Evolutionary conservation across 2,113 vertebrate species (phyloP).

Genomic region (Amphiprion percula): DNA sequence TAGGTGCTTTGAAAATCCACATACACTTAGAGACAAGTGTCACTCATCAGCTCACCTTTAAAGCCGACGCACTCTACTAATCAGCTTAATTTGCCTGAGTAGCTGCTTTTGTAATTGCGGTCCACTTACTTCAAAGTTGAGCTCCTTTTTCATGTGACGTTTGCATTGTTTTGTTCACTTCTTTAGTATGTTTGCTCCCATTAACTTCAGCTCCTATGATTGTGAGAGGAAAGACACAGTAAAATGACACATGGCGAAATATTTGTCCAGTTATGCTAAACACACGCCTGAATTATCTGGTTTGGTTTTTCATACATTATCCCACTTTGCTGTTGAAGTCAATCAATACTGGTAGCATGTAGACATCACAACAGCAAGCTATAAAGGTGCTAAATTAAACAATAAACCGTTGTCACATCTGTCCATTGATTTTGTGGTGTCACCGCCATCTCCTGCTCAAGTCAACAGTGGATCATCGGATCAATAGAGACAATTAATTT

Average conservation of each 20-base stretch:
- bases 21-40: too few species aligned
- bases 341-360: not conserved
- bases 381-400: constrained; percentile 30
- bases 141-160: constrained; percentile 3
- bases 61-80: constrained; percentile 19
- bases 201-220: not conserved
- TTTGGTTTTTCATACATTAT: too few species aligned
- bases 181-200: constrained; percentile 7
- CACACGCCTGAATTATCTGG: too few species aligned
- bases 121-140: constrained; percentile 9
- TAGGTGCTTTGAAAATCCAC: too few species aligned
- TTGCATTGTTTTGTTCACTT: constrained; percentile 11
- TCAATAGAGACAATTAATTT: constrained; percentile 43
- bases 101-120: constrained; percentile 11
- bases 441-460: not conserved
- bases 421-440: constrained; percentile 26
- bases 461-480: constrained; percentile 20
- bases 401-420: constrained; percentile 28
- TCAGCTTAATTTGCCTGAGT: not conserved
- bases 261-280: too few species aligned
- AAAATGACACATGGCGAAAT: not conserved
- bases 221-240: constrained; percentile 7
- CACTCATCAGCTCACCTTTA: not conserved
- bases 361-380: constrained; percentile 14
- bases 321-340: too few species aligned